Percentiles rank a stretch among this genome's conserved stretches.
These are phyloP conservation scores for Sebastes baramenuke DNA, from an alignment of 2,797 vertebrate species.

Conservation along the genomic window DNA sequence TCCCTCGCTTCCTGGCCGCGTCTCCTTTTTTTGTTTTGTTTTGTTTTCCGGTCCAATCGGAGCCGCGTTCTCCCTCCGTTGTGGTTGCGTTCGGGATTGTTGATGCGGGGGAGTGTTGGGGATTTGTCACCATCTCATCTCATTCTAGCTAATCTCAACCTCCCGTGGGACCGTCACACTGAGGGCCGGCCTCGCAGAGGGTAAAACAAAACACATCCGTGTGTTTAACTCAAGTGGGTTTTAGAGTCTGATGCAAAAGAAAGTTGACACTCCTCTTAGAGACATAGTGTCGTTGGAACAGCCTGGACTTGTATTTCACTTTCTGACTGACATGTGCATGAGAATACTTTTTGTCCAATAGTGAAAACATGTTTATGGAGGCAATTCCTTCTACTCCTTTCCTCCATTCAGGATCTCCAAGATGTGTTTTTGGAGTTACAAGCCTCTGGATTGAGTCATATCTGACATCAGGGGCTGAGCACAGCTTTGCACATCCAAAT, in stretches of 20 bases:
- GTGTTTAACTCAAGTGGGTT: conserved; percentile 67
- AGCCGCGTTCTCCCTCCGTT: conserved; percentile 29
- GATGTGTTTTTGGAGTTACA: conserved; percentile 52
- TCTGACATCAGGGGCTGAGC: conserved; percentile 69
- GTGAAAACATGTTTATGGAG: conserved; percentile 55
- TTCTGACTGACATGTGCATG: conserved; percentile 29
- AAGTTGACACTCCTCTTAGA: conserved; percentile 56
- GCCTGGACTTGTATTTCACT: not conserved
- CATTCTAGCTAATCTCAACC: conserved; percentile 76
- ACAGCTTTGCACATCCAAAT: conserved; percentile 70
- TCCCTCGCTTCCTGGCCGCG: conserved; percentile 89
- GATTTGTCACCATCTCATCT: conserved; percentile 83
- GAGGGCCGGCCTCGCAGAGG: conserved; percentile 47
- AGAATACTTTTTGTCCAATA: conserved; percentile 45
- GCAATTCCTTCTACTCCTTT: conserved; percentile 17
- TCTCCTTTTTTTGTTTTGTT: conserved; percentile 76
- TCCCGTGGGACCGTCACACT: conserved; percentile 52
- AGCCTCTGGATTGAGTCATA: conserved; percentile 76
- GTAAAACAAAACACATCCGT: conserved; percentile 56
- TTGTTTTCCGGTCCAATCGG: conserved; percentile 67
- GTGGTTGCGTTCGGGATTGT: conserved; percentile 54
- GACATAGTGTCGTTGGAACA: conserved; percentile 16
- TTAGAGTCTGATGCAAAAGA: conserved; percentile 46
- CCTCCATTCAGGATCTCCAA: conserved; percentile 37
- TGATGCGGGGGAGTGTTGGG: conserved; percentile 65